These are phyloP conservation scores for Delphinapterus leucas DNA, from an alignment of 2,113 vertebrate genomes.

Conservation along the genomic window DNA sequence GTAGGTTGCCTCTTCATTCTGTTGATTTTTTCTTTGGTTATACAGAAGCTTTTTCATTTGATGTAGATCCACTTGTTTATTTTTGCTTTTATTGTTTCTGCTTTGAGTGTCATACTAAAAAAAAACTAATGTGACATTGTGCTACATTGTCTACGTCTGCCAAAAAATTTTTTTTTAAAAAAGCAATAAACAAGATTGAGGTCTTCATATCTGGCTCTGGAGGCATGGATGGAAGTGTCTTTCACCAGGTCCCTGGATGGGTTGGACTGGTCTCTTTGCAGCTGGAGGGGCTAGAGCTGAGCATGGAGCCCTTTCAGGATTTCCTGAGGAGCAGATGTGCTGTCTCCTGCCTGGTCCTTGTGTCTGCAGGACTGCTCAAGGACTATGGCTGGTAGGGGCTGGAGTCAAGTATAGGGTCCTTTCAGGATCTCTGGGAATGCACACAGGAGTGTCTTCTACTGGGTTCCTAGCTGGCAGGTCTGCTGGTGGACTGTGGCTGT, in stretches of 20 bases:
- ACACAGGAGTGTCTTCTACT: neutral
- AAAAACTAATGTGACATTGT: slow-evolving; percentile 85
- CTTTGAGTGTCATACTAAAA: neutral
- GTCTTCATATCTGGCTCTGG: neutral
- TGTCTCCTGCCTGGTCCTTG: neutral
- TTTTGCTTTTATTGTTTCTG: neutral
- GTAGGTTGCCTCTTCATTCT: neutral
- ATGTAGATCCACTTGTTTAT: neutral
- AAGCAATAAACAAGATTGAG: neutral
- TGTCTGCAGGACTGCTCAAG: no score
- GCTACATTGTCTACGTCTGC: slow-evolving; percentile 87
- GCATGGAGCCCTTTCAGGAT: neutral
- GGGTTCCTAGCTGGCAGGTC: neutral
- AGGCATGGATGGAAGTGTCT: neutral
- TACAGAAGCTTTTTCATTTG: neutral
- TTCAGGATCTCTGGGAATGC: neutral
- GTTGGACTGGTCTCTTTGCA: neutral
- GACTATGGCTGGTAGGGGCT: neutral
- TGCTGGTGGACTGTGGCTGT: neutral
- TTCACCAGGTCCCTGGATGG: neutral
- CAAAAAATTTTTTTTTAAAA: neutral
- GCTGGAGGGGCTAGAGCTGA: neutral
- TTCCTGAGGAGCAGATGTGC: neutral
- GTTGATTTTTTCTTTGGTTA: neutral
- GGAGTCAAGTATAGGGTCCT: neutral